Percentiles rank a stretch among this genome's conserved stretches.
Evolutionary conservation across 2,113 vertebrate species (phyloP).

Genomic region (Aptenodytes forsteri): DNA sequence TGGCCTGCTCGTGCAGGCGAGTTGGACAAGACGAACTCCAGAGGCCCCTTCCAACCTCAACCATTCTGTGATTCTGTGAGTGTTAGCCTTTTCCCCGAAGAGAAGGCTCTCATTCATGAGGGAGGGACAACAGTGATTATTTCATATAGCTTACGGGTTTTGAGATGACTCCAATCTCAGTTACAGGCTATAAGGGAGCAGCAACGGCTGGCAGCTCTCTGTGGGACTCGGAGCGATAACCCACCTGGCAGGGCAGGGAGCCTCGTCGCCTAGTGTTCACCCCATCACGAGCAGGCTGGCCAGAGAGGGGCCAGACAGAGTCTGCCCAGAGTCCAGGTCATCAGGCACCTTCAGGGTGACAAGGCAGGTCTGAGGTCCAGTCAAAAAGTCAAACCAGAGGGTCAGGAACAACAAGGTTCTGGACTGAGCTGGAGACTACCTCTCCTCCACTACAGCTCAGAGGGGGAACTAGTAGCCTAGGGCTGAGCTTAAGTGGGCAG

Average conservation of each 20-base stretch:
- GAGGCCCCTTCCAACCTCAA: not conserved
- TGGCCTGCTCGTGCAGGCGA: not conserved
- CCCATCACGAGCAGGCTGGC: not conserved
- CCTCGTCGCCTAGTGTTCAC: rapidly evolving
- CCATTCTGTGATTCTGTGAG: not conserved
- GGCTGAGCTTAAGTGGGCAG: not conserved
- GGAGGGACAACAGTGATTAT: not conserved
- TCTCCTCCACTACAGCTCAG: not conserved
- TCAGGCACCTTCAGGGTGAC: not conserved
- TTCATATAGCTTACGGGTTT: not conserved
- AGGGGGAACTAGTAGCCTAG: rapidly evolving
- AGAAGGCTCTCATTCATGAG: rapidly evolving
- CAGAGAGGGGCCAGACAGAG: not conserved
- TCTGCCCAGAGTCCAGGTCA: not conserved
- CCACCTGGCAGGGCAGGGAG: not conserved
- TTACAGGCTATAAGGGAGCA: not conserved
- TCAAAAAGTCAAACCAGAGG: not conserved
- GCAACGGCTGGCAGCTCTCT: not conserved
- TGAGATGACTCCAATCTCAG: not conserved
- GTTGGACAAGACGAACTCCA: not conserved
- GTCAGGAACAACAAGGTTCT: not conserved
- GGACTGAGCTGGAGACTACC: rapidly evolving
- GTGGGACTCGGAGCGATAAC: not conserved
- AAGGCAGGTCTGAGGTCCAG: not conserved
- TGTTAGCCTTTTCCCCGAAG: not conserved